These are phyloP conservation scores for Dyspetes luteomarginatus DNA, from an alignment of 2,888 invertebrate species.

Conservation along the genomic window DNA sequence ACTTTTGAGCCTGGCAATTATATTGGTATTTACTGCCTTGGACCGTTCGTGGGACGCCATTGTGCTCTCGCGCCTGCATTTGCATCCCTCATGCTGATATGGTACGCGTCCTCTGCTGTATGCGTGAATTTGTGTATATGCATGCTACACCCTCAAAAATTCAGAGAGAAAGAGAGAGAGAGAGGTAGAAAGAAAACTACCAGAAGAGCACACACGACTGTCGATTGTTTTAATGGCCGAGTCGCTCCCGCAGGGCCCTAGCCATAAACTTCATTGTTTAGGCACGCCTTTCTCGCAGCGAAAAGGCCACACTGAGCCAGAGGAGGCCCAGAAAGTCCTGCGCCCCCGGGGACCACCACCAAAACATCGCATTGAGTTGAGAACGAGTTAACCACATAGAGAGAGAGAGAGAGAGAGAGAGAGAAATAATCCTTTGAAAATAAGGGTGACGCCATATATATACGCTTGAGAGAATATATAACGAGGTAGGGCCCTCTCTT, in stretches of 20 bases:
- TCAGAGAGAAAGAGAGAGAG: slow-evolving; percentile 5
- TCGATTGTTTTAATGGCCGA: slow-evolving; percentile 81
- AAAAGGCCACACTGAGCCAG: slow-evolving; percentile 40
- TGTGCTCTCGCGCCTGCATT: slow-evolving; percentile 78
- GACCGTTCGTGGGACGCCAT: slow-evolving; percentile 76
- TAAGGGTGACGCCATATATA: slow-evolving; percentile 59
- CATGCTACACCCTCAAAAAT: slow-evolving; percentile 1
- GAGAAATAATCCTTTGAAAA: slow-evolving; percentile 64
- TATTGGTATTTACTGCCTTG: slow-evolving; percentile 81
- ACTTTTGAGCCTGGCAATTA: slow-evolving; percentile 80
- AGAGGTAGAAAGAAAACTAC: neutral
- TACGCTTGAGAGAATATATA: slow-evolving; percentile 50
- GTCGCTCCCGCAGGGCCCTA: slow-evolving; percentile 70
- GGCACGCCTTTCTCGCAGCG: slow-evolving; percentile 77
- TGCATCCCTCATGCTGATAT: slow-evolving; percentile 74
- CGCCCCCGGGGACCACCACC: slow-evolving; percentile 61
- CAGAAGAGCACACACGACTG: slow-evolving; percentile 68
- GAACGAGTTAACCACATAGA: slow-evolving; percentile 51
- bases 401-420: neutral
- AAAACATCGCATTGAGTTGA: slow-evolving; percentile 32
- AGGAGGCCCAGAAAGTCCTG: slow-evolving; percentile 44
- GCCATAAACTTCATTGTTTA: slow-evolving; percentile 82
- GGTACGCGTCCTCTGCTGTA: slow-evolving; percentile 64
- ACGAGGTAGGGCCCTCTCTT: slow-evolving; percentile 37
- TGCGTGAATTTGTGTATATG: slow-evolving; percentile 2